These are phyloP conservation scores for human DNA, from an alignment of 2,113 vertebrate genomes.

Conservation along the genomic window DNA sequence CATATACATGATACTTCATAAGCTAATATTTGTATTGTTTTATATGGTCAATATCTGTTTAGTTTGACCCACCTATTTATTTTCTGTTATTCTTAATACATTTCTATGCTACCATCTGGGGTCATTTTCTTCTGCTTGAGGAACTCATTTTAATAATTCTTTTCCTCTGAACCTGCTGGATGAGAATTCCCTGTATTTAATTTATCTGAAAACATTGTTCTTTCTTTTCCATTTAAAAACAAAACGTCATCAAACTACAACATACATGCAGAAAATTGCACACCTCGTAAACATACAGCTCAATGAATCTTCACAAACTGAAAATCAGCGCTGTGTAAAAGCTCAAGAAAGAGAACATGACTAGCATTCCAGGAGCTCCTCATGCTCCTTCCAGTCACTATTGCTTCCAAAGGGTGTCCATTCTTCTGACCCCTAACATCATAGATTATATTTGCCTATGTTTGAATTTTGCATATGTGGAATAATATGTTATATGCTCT, in stretches of 20 bases:
- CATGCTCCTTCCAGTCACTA: neutral
- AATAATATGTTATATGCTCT: neutral
- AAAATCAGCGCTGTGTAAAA: neutral
- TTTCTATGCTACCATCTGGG: neutral
- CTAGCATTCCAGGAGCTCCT: neutral
- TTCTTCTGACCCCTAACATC: neutral
- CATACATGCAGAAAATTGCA: neutral
- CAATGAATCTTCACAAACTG: neutral
- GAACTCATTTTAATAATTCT: neutral
- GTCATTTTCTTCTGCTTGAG: slow-evolving; percentile 15
- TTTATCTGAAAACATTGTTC: neutral
- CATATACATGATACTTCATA: neutral
- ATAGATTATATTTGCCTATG: neutral
- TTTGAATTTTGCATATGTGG: neutral
- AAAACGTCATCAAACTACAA: neutral
- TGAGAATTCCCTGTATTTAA: neutral
- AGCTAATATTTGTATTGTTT: neutral
- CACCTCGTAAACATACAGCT: neutral
- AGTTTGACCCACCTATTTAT: neutral
- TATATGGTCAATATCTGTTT: neutral
- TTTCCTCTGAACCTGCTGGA: neutral
- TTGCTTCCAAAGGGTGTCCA: neutral
- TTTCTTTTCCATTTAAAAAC: neutral
- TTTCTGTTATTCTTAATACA: neutral
- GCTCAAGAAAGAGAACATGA: neutral